Conservation (phyloP, 53 echinoderm and acorn worm genomes). For the Antedon mediterranea region DNA sequence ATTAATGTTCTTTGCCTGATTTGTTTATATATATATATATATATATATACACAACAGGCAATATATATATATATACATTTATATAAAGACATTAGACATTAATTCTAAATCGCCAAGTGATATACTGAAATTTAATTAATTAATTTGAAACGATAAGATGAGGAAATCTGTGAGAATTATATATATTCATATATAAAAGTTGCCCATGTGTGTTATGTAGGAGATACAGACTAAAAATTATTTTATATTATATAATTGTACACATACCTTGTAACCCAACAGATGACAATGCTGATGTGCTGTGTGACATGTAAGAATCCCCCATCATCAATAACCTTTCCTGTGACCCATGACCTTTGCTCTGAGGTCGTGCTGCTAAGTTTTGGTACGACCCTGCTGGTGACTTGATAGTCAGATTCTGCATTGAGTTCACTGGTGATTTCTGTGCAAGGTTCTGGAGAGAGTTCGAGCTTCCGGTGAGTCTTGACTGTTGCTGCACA, state of each 20-base stretch:
- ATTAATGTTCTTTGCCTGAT: too few relatives aligned
- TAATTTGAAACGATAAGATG: too few relatives aligned
- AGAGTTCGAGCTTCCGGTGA: conserved; percentile 12
- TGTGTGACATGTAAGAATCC: conserved; percentile 55
- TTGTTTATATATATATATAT: too few relatives aligned
- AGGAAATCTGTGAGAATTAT: too few relatives aligned
- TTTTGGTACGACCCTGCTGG: conserved; percentile 50
- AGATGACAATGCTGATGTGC: conserved; percentile 54
- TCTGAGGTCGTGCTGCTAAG: conserved; percentile 16
- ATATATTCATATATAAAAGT: too few relatives aligned
- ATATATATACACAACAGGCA: too few relatives aligned
- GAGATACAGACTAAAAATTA: too few relatives aligned
- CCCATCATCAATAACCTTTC: conserved; percentile 40
- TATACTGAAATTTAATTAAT: too few relatives aligned
- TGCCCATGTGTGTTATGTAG: too few relatives aligned
- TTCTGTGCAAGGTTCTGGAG: conserved; percentile 25
- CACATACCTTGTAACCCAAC: conserved; percentile 37
- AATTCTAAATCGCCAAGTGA: too few relatives aligned
- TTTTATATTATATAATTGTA: not conserved
- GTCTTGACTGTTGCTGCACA: not conserved
- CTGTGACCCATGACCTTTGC: conserved; percentile 46
- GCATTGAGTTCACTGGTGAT: conserved; percentile 57
- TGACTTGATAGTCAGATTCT: conserved; percentile 26
- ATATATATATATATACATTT: too few relatives aligned
- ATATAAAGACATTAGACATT: too few relatives aligned